These are phyloP conservation scores for Neogale vison DNA, from an alignment of 2,113 vertebrate genomes.

Conservation along the genomic window DNA sequence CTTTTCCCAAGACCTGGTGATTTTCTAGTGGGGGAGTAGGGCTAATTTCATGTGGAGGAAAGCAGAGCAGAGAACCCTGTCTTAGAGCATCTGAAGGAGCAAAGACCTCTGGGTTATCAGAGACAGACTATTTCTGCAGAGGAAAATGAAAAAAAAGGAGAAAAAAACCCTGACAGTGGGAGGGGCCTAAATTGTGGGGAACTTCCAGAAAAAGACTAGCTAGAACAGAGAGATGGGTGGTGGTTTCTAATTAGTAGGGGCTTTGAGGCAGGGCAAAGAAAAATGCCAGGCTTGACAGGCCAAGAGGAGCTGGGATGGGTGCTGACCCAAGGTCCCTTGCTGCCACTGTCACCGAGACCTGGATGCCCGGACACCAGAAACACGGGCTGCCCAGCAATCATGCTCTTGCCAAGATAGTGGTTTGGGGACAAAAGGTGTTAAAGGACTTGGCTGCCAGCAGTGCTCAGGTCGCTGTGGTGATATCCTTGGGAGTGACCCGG, in stretches of 20 bases:
- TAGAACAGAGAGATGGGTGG: background rate
- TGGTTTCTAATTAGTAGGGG: background rate
- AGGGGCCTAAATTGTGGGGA: background rate
- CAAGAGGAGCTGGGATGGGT: background rate
- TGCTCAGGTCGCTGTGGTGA: background rate
- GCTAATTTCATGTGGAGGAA: background rate
- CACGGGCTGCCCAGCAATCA: background rate
- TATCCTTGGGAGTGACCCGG: background rate
- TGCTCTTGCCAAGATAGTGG: background rate
- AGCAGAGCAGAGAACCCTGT: background rate
- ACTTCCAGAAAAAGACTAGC: background rate
- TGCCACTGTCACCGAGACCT: background rate
- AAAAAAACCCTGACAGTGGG: background rate
- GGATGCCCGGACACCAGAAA: background rate
- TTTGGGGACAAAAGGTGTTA: background rate
- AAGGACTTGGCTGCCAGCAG: background rate
- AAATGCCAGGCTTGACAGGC: background rate
- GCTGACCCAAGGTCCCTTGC: background rate
- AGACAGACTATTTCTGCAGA: background rate
- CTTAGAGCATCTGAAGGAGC: background rate
- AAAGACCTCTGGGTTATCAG: background rate
- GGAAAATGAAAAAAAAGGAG: background rate
- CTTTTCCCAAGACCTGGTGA: background rate
- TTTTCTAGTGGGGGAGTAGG: background rate
- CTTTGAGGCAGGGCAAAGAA: background rate